Base-by-base conservation (phyloP, 2,888 invertebrate genomes). In the Prosapia bicincta region DNA sequence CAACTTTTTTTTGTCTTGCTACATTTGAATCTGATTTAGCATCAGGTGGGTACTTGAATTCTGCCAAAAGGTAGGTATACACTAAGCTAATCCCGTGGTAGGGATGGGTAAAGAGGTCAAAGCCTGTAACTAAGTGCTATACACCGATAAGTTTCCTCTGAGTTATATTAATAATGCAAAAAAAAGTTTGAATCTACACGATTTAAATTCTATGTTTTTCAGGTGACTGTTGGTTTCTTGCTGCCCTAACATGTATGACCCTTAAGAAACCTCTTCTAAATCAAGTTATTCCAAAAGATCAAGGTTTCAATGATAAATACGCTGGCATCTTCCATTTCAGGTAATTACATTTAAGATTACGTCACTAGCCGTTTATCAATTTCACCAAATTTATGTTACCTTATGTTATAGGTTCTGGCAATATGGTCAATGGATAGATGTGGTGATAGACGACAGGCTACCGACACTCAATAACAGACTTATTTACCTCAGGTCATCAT, bases 201-300 rank as follows among this genome's bases (percentile, higher is more conserved):
- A n/a, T n/a, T n/a, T n/a, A n/a, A n/a, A n/a, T n/a, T n/a, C n/a
- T n/a, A n/a, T n/a, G n/a, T n/a, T n/a, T n/a, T n/a, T n/a, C n/a
- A 88, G 89, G 98, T 3, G 98, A 99, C 85, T 99, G 98, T 84
- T 99, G 98, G 98, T 87, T 98, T 10, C 86, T 98, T 75, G 97
- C 98, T 0, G 99, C 99, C 3, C 93, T 97, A 0, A 97, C 98
- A 13, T 97, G 96, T 86, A 87, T 99, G 28, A 98, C 98, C 0
- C 88, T 98, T 81, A 92, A 96, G 83, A 88, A 83, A 81, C 90
- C 92, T 83, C 87, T 99, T 75, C 97, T 99, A 88, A 93, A 94
- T 87, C 93, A 96, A 87, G 96, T 99, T 78, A 97, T 99, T 68
- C 98, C 98, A 3, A 94, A 95, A 82, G 97, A 98, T 83, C 99